A percentile compares a stretch with the other conserved stretches of the same genome.
phyloP scores from a whole-genome alignment of 2,797 vertebrate genomes.

The Siniperca obscura region DNA sequence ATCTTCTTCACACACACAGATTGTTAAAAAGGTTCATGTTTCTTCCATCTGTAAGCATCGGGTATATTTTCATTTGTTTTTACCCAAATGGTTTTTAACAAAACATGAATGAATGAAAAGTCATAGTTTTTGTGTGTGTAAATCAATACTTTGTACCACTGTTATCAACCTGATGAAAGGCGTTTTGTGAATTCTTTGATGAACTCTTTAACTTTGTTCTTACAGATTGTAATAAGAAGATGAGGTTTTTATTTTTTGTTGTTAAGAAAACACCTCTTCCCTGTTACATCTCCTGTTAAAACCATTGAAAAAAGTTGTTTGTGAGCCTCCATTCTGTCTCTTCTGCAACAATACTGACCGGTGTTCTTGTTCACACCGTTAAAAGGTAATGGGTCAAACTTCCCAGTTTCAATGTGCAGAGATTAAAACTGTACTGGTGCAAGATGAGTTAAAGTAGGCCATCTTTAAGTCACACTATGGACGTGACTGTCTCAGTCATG shows the following conservation, averaged over 20 bases:
- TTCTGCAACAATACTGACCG: not conserved
- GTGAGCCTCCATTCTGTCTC: constrained; percentile 41
- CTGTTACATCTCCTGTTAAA: constrained; percentile 55
- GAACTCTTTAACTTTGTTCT: constrained; percentile 50
- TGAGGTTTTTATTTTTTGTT: constrained; percentile 33
- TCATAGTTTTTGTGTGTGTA: constrained; percentile 19
- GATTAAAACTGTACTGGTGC: not conserved
- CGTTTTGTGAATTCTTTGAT: constrained; percentile 42
- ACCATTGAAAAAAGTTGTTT: constrained; percentile 36
- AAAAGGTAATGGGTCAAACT: not conserved
- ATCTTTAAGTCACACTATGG: not conserved
- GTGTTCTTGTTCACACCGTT: not conserved
- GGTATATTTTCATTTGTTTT: constrained; percentile 31
- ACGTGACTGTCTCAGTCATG: not conserved
- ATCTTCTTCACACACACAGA: constrained; percentile 15
- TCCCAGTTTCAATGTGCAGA: not conserved
- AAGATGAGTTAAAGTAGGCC: not conserved
- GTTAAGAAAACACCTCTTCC: constrained; percentile 31
- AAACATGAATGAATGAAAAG: constrained; percentile 32
- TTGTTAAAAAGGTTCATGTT: constrained; percentile 9
- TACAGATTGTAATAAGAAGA: constrained; percentile 37
- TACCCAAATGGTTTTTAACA: constrained; percentile 19
- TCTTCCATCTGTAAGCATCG: constrained; percentile 11
- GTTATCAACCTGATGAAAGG: constrained; percentile 3
- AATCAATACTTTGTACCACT: constrained; percentile 28